phyloP scores from a whole-genome alignment of 2,113 vertebrate species.

The Synchiropus splendidus region DNA sequence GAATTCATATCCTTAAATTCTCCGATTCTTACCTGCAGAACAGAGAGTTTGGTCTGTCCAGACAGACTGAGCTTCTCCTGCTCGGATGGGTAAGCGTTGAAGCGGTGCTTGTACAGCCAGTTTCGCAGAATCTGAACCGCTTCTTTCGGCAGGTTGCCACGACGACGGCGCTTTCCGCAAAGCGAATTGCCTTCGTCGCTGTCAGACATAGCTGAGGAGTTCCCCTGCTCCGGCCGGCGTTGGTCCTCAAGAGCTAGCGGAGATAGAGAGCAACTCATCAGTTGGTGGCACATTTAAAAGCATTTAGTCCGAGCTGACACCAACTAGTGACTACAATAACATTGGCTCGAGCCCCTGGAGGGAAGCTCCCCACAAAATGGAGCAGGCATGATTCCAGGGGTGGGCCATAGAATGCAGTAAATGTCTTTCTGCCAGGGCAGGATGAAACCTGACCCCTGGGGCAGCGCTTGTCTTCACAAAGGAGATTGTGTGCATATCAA shows the following conservation, averaged over 20 bases:
- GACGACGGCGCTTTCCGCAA: slow-evolving; percentile 79
- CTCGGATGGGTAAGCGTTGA: slow-evolving; percentile 93
- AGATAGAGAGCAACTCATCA: not conserved
- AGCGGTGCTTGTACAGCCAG: slow-evolving; percentile 93
- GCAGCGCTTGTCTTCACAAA: slow-evolving; percentile 69
- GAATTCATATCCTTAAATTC: too few relatives aligned
- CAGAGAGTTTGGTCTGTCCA: slow-evolving; percentile 81
- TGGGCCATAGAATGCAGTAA: slow-evolving; percentile 58
- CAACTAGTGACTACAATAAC: too few relatives aligned
- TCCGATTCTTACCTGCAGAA: slow-evolving; percentile 76
- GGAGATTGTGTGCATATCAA: slow-evolving; percentile 69
- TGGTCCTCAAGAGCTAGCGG: slow-evolving; percentile 56
- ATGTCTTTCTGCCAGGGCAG: slow-evolving; percentile 54
- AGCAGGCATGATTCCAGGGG: slow-evolving; percentile 58
- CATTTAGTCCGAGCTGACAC: too few relatives aligned
- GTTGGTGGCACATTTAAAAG: too few relatives aligned
- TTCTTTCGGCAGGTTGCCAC: slow-evolving; percentile 94
- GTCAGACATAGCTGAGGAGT: slow-evolving; percentile 79
- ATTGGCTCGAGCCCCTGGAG: too few relatives aligned
- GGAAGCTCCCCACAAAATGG: slow-evolving; percentile 55
- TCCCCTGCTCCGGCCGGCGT: slow-evolving; percentile 46
- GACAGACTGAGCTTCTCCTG: slow-evolving; percentile 90
- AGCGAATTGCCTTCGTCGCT: slow-evolving; percentile 82
- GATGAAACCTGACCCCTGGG: slow-evolving; percentile 70
- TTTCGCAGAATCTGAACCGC: slow-evolving; percentile 86